Percentiles rank a stretch among this genome's conserved stretches.
These are phyloP conservation scores for Thelaira solivaga DNA, from an alignment of 2,888 invertebrate species.

Conservation along the genomic window DNA sequence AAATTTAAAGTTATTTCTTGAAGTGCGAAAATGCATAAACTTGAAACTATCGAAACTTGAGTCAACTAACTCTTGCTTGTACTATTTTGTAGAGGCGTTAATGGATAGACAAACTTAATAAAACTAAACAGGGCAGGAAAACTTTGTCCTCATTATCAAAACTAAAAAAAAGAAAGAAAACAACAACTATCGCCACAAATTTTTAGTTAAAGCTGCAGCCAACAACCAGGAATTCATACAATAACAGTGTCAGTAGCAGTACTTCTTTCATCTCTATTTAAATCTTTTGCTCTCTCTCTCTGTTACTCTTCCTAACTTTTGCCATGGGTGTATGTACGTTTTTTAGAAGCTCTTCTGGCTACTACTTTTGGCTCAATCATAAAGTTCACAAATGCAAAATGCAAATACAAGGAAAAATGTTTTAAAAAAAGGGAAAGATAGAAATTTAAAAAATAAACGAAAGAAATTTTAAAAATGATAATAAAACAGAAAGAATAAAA, in stretches of 20 bases:
- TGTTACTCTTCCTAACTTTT: not conserved
- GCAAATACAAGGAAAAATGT: conserved; percentile 40
- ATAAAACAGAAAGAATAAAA: not conserved
- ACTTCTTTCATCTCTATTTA: conserved; percentile 20
- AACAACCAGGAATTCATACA: conserved; percentile 12
- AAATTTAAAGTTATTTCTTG: conserved; percentile 56
- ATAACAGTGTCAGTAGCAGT: conserved; percentile 41
- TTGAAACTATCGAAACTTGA: conserved; percentile 57
- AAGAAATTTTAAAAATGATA: not conserved
- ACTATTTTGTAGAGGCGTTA: conserved; percentile 59
- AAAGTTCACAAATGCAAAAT: conserved; percentile 54
- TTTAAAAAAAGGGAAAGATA: not conserved
- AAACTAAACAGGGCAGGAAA: conserved; percentile 54
- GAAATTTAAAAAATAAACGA: conserved; percentile 28
- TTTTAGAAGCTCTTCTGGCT: conserved; percentile 34
- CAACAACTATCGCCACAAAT: conserved; percentile 11
- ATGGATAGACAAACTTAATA: conserved; percentile 63
- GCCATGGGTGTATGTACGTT: not conserved
- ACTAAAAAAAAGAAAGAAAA: too few relatives aligned
- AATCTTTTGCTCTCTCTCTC: not conserved
- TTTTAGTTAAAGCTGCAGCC: conserved; percentile 7
- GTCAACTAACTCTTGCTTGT: conserved; percentile 54
- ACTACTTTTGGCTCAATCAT: conserved; percentile 41
- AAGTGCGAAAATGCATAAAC: conserved; percentile 62
- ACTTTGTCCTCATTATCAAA: conserved; percentile 58